These are phyloP conservation scores for Ochropacha duplaris DNA, from an alignment of 2,888 invertebrate species.

Conservation along the genomic window DNA sequence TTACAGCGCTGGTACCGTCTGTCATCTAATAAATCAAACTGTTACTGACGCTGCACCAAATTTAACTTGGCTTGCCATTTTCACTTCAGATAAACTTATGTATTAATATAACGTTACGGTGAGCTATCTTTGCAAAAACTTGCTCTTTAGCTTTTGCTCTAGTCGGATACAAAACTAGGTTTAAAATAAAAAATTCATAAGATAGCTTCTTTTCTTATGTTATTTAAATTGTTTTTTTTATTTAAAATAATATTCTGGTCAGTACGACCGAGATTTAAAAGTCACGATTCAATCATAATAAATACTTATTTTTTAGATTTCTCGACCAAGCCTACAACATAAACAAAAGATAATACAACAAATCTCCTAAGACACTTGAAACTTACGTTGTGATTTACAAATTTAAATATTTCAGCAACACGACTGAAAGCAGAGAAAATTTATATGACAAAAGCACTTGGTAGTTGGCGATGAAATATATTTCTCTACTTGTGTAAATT, in stretches of 20 bases:
- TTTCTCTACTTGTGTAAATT: background rate
- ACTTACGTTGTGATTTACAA: background rate
- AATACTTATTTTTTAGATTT: too few relatives aligned
- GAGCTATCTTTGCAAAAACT: background rate
- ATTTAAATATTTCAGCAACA: background rate
- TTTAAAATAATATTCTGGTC: too few relatives aligned
- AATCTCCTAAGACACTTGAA: background rate
- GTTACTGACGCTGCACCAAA: conserved; percentile 14
- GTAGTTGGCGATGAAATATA: background rate
- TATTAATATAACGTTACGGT: background rate
- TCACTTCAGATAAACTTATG: background rate
- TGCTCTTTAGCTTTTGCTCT: background rate
- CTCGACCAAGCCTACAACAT: too few relatives aligned
- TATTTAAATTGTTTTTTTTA: too few relatives aligned
- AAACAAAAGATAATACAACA: too few relatives aligned
- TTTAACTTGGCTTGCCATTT: background rate
- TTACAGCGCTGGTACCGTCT: conserved; percentile 22
- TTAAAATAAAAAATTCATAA: background rate
- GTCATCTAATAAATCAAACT: conserved; percentile 29
- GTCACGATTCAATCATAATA: too few relatives aligned
- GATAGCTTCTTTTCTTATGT: background rate
- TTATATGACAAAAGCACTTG: background rate
- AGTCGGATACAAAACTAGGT: background rate
- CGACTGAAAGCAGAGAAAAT: background rate
- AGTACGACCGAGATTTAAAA: too few relatives aligned